phyloP scores from a whole-genome alignment of 2,797 vertebrate species.

The Vireo griseus region DNA sequence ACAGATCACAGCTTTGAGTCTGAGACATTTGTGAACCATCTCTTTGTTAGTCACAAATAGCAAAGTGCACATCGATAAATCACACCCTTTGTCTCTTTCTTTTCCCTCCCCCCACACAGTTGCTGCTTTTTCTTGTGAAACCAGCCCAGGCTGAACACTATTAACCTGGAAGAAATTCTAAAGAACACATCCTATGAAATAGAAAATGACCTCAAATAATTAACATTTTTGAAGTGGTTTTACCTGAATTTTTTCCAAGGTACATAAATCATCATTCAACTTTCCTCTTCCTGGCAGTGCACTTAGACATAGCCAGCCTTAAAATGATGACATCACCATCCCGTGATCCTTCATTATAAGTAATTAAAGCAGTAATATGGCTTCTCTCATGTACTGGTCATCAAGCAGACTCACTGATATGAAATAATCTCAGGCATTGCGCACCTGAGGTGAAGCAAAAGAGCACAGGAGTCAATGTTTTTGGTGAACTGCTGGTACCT shows the following conservation, averaged over 20 bases:
- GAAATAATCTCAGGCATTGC: not conserved
- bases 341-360: constrained; percentile 51
- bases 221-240: constrained; percentile 57
- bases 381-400: constrained; percentile 2
- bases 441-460: constrained; percentile 32
- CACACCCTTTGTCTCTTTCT: constrained; percentile 38
- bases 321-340: constrained; percentile 62
- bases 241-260: constrained; percentile 61
- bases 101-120: constrained; percentile 14
- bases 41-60: constrained; percentile 59
- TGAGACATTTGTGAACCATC: constrained; percentile 41
- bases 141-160: not conserved
- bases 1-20: constrained; percentile 40
- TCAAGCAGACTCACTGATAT: constrained; percentile 5
- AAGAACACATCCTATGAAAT: constrained; percentile 8
- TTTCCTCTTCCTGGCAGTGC: constrained; percentile 64
- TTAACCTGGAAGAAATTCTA: constrained; percentile 43
- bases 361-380: constrained; percentile 56
- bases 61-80: constrained; percentile 48
- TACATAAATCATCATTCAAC: constrained; percentile 54
- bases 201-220: constrained; percentile 57
- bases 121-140: constrained; percentile 27
- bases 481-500: constrained; percentile 41
- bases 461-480: constrained; percentile 53
- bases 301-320: constrained; percentile 62